Conservation (phyloP, 2,888 invertebrate genomes). For the Calephelis perditalis region DNA sequence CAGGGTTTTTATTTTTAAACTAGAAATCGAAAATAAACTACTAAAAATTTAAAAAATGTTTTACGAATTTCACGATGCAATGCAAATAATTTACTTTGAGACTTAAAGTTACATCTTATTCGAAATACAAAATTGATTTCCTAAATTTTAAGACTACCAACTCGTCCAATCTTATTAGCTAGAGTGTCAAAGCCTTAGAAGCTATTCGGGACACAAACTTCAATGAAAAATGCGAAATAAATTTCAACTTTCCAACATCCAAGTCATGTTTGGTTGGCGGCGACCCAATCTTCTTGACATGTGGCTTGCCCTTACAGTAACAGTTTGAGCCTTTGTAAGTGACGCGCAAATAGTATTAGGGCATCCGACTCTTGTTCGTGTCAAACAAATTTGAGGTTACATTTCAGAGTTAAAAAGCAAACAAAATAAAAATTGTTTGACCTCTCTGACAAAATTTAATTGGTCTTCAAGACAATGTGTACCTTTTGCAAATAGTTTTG, state of each 20-base stretch:
- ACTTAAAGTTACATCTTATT: background rate
- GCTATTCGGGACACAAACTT: background rate
- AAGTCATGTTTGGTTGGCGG: conserved; percentile 5
- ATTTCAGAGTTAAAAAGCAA: too few species aligned
- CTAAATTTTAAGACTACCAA: background rate
- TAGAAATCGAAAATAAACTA: too few species aligned
- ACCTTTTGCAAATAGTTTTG: too few species aligned
- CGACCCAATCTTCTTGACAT: conserved; percentile 6
- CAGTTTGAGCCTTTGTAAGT: conserved; percentile 3
- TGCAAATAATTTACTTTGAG: too few species aligned
- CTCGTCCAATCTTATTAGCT: conserved; percentile 3
- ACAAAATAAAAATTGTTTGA: too few species aligned
- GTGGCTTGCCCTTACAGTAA: conserved; percentile 3
- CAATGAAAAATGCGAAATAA: conserved; percentile 2
- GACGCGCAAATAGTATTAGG: background rate
- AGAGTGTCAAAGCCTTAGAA: conserved; percentile 8
- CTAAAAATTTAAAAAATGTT: too few species aligned
- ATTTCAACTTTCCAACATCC: conserved; percentile 1
- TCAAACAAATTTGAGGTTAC: too few species aligned
- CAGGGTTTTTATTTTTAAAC: too few species aligned
- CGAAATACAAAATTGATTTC: background rate
- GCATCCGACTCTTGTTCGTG: background rate
- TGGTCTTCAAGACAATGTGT: too few species aligned
- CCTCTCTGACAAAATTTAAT: too few species aligned
- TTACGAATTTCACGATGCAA: too few species aligned